These are phyloP conservation scores for Chymomyza procnemis DNA, from an alignment of 2,888 invertebrate species.

Conservation along the genomic window DNA sequence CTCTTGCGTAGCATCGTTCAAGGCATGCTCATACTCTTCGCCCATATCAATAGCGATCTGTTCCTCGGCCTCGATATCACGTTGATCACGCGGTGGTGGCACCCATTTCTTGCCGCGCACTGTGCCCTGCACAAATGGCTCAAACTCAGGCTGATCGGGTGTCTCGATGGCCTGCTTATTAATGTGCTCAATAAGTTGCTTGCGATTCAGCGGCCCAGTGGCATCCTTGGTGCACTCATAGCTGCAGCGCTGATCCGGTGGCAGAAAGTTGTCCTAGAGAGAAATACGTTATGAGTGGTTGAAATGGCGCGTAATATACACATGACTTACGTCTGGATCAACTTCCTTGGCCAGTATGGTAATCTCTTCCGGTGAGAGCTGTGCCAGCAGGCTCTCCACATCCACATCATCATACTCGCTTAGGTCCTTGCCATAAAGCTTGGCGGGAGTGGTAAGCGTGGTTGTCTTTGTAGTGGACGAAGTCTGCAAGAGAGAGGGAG, in stretches of 20 bases:
- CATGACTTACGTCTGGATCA: constrained; percentile 96
- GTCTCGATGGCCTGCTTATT: constrained; percentile 99
- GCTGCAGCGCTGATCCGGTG: constrained; percentile 95
- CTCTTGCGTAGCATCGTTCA: constrained; percentile 92
- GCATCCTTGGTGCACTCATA: constrained; percentile 97
- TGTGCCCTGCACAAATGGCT: constrained; percentile 94
- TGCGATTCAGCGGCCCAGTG: constrained; percentile 96
- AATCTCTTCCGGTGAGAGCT: constrained; percentile 96
- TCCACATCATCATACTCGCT: constrained; percentile 96
- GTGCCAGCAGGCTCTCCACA: constrained; percentile 95
- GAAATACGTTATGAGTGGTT: not conserved
- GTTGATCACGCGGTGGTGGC: constrained; percentile 86
- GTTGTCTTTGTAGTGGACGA: constrained; percentile 93
- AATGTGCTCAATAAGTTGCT: constrained; percentile 96
- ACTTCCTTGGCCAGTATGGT: constrained; percentile 98
- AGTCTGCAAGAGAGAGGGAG: constrained; percentile 82
- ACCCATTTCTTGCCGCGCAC: constrained; percentile 96
- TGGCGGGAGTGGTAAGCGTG: constrained; percentile 93
- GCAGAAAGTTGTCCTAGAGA: constrained; percentile 94
- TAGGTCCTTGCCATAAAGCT: constrained; percentile 92
- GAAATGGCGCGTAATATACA: not conserved
- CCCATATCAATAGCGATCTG: constrained; percentile 95
- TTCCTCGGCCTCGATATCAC: constrained; percentile 90
- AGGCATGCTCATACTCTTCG: constrained; percentile 95
- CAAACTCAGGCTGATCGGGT: constrained; percentile 96